phyloP scores from a whole-genome alignment of 2,888 invertebrate genomes.

The Marasmarcha lunaedactyla region DNA sequence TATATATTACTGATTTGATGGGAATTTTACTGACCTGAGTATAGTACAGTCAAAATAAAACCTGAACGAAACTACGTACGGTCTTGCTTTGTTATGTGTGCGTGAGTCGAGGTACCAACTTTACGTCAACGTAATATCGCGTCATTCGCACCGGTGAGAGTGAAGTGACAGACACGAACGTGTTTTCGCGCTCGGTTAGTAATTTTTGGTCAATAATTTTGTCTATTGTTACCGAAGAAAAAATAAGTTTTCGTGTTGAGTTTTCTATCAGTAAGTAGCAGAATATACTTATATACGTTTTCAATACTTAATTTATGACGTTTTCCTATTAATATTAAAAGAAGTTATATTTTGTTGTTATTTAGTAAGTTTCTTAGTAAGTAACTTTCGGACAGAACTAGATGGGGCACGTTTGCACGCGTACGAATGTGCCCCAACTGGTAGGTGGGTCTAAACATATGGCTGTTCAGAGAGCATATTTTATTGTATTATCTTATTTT shows the following conservation, averaged over 20 bases:
- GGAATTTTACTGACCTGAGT: slow-evolving; percentile 2
- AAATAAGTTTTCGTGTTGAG: too few relatives aligned
- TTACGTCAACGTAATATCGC: slow-evolving; percentile 1
- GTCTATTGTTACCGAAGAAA: too few relatives aligned
- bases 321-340: too few relatives aligned
- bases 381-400: slow-evolving; percentile 6
- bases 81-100: slow-evolving; percentile 5
- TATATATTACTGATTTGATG: too few relatives aligned
- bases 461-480: too few relatives aligned
- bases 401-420: slow-evolving; percentile 8
- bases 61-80: slow-evolving; percentile 4
- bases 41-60: slow-evolving; percentile 5
- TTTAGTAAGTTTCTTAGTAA: slow-evolving; percentile 1
- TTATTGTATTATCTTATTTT: too few relatives aligned
- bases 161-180: slow-evolving; percentile 3
- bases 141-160: slow-evolving; percentile 2
- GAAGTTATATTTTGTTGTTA: neutral
- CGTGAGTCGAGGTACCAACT: slow-evolving; percentile 5
- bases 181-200: slow-evolving; percentile 5
- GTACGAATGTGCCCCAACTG: slow-evolving; percentile 7
- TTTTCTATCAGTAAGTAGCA: too few relatives aligned
- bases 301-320: too few relatives aligned
- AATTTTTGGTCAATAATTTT: too few relatives aligned
- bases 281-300: too few relatives aligned
- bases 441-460: neutral